phyloP scores from a whole-genome alignment of 2,797 vertebrate species.

The Lophius americanus region DNA sequence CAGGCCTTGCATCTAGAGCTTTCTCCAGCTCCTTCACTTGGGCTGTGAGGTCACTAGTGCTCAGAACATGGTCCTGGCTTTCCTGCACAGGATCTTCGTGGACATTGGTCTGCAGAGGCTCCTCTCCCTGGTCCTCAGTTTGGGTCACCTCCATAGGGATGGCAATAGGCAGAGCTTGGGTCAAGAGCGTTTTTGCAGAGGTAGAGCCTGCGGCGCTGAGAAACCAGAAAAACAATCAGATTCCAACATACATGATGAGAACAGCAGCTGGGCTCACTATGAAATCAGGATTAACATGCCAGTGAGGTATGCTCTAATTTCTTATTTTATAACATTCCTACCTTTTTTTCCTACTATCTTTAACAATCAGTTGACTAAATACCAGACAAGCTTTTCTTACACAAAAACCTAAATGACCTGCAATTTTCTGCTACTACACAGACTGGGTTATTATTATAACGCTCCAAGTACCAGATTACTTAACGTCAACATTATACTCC shows the following conservation, averaged over 20 bases:
- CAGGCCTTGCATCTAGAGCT: constrained; percentile 49
- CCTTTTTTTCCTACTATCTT: too few relatives aligned
- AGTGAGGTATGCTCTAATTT: too few relatives aligned
- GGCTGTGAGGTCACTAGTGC: constrained; percentile 39
- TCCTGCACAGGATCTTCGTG: not conserved
- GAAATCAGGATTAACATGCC: too few relatives aligned
- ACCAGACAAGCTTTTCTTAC: too few relatives aligned
- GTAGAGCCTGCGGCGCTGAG: constrained; percentile 32
- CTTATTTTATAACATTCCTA: too few relatives aligned
- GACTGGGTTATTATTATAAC: too few relatives aligned
- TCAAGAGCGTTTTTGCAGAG: not conserved
- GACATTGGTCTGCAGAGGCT: constrained; percentile 22
- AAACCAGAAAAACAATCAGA: constrained; percentile 17
- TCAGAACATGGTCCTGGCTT: constrained; percentile 38
- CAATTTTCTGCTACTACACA: too few relatives aligned
- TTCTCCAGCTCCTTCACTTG: constrained; percentile 71
- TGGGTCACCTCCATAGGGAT: constrained; percentile 51
- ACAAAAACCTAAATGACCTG: too few relatives aligned
- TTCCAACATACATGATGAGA: not conserved
- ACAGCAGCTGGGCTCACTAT: not conserved
- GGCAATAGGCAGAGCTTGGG: constrained; percentile 28
- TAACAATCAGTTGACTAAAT: too few relatives aligned
- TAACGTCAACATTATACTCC: too few relatives aligned
- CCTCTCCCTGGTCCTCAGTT: constrained; percentile 24
- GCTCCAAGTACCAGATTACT: too few relatives aligned